Evolutionary conservation across 2,113 vertebrate species (phyloP).

Genomic region (Clinocottus analis): DNA sequence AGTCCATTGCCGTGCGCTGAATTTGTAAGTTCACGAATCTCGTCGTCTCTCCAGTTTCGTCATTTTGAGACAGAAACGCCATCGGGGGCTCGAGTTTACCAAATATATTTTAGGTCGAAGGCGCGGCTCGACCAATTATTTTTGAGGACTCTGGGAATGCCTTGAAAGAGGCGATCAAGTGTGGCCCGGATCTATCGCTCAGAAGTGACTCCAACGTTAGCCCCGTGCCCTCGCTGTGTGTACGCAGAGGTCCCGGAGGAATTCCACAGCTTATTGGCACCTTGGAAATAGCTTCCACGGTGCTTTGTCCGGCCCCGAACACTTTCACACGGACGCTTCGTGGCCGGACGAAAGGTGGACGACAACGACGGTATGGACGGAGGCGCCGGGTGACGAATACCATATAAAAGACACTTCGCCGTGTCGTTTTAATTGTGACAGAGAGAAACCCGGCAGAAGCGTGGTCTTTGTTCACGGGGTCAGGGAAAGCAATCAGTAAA

Average conservation of each 20-base stretch:
- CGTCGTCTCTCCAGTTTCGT: background rate
- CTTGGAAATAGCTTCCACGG: constrained; percentile 26
- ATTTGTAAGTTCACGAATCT: background rate
- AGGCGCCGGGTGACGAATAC: constrained; percentile 49
- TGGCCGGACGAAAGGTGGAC: background rate
- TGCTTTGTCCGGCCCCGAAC: constrained; percentile 34
- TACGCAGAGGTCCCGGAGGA: constrained; percentile 22
- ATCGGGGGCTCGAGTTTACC: background rate
- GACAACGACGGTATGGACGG: too few species aligned
- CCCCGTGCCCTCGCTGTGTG: too few species aligned
- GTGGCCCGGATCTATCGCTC: background rate
- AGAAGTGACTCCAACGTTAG: background rate
- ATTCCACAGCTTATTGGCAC: constrained; percentile 33
- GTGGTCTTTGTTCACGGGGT: constrained; percentile 30
- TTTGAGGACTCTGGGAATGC: background rate
- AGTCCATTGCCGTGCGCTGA: background rate
- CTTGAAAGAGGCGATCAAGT: background rate
- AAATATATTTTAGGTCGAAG: background rate
- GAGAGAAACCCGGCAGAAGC: constrained; percentile 21
- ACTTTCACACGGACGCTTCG: background rate
- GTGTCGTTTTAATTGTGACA: constrained; percentile 43
- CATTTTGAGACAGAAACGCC: background rate
- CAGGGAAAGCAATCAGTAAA: constrained; percentile 65
- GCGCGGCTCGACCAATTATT: background rate
- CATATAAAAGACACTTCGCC: constrained; percentile 38